Evolutionary conservation across 2,797 vertebrate genomes (phyloP).

Genomic region (Neostethus bicornis): DNA sequence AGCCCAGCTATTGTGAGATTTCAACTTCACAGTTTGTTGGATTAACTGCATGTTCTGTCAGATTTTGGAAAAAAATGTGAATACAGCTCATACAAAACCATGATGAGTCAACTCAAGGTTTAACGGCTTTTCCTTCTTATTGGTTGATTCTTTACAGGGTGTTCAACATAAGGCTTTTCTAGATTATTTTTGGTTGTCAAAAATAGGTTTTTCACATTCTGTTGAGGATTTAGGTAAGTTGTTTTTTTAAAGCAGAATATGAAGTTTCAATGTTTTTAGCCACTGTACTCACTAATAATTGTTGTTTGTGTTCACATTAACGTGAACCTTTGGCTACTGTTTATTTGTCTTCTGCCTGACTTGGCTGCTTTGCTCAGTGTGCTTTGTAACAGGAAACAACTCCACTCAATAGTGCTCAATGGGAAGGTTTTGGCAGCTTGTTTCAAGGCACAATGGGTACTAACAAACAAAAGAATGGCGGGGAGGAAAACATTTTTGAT

Average conservation of each 20-base stretch:
- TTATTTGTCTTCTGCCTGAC: conserved; percentile 39
- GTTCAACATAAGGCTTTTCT: not conserved
- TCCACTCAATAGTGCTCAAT: conserved; percentile 26
- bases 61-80: too few relatives aligned
- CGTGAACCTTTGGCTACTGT: conserved; percentile 29
- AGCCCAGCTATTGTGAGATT: too few relatives aligned
- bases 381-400: conserved; percentile 15
- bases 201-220: not conserved
- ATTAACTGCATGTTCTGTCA: too few relatives aligned
- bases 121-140: too few relatives aligned
- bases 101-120: too few relatives aligned
- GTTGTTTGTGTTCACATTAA: conserved; percentile 11
- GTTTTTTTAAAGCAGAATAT: not conserved
- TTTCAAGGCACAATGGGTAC: conserved; percentile 36
- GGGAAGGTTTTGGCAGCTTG: conserved; percentile 45
- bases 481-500: conserved; percentile 11
- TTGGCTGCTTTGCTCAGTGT: conserved; percentile 12
- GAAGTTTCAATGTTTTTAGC: not conserved
- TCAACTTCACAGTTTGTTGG: too few relatives aligned
- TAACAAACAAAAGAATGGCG: conserved; percentile 34
- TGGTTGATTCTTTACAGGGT: not conserved
- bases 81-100: too few relatives aligned
- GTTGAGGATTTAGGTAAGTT: not conserved
- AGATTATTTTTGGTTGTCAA: not conserved
- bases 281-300: conserved; percentile 3